Evolutionary conservation across 2,797 vertebrate genomes (phyloP).

Genomic region (Sciaenops ocellatus): DNA sequence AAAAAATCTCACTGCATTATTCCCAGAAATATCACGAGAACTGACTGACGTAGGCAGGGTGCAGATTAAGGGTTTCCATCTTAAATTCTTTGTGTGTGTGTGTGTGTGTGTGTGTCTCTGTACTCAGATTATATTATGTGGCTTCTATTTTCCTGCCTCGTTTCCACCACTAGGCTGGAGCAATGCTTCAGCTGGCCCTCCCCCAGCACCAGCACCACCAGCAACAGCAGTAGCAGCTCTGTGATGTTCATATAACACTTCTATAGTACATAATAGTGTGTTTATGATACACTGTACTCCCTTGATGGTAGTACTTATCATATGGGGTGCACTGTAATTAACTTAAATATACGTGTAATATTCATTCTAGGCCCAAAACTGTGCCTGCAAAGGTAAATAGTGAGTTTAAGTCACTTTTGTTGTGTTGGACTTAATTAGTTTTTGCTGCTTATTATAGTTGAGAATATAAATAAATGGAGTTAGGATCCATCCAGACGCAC

Average conservation of each 20-base stretch:
- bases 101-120: constrained; percentile 57
- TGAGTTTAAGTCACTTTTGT: not conserved
- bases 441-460: not conserved
- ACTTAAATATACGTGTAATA: constrained; percentile 37
- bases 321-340: constrained; percentile 44
- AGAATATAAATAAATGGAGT: too few relatives aligned
- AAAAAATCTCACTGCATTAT: constrained; percentile 56
- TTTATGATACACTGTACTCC: constrained; percentile 30
- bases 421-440: not conserved
- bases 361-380: constrained; percentile 6
- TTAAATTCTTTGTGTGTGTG: constrained; percentile 67
- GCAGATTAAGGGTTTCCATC: constrained; percentile 79
- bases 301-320: constrained; percentile 31
- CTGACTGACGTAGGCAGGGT: constrained; percentile 70
- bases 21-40: constrained; percentile 75
- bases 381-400: not conserved
- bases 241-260: constrained; percentile 26
- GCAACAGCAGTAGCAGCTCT: not conserved
- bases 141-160: constrained; percentile 71
- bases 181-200: constrained; percentile 56
- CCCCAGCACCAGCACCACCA: constrained; percentile 43
- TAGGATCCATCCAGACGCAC: too few relatives aligned
- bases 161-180: constrained; percentile 71
- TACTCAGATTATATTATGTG: constrained; percentile 77
- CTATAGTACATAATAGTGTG: constrained; percentile 50